Evolutionary conservation across 92 coral and sea anemone species (phyloP).

Genomic region (Desmophyllum pertusum): DNA sequence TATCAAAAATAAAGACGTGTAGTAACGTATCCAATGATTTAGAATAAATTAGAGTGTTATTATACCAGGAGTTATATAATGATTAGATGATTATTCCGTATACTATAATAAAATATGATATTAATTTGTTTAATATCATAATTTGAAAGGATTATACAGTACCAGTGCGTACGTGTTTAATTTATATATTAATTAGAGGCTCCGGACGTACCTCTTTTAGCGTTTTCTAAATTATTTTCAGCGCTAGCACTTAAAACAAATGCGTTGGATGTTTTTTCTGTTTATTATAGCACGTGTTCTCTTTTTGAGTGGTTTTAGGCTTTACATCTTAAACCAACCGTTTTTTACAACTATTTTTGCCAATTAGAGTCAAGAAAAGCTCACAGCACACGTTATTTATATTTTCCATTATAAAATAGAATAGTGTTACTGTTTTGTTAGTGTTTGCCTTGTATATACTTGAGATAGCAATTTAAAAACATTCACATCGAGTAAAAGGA

Average conservation of each 20-base stretch:
- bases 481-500: too few relatives aligned
- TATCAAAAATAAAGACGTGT: not conserved
- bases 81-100: not conserved
- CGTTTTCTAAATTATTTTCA: not conserved
- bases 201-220: not conserved
- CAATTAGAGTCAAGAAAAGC: too few relatives aligned
- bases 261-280: not conserved
- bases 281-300: not conserved
- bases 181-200: not conserved
- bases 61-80: not conserved
- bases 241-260: not conserved
- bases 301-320: too few relatives aligned
- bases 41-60: not conserved
- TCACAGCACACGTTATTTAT: too few relatives aligned
- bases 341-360: too few relatives aligned
- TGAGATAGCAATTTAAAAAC: too few relatives aligned
- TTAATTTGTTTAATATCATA: not conserved
- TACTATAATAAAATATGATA: not conserved
- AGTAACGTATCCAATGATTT: not conserved
- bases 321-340: too few relatives aligned
- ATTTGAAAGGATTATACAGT: not conserved
- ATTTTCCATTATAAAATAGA: too few relatives aligned
- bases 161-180: not conserved
- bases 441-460: too few relatives aligned
- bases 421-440: too few relatives aligned